Evolutionary conservation across 2,888 invertebrate species (phyloP), one percentile per base, ranked within the genome.

Genomic region (Ormyrus nitidulus): DNA sequence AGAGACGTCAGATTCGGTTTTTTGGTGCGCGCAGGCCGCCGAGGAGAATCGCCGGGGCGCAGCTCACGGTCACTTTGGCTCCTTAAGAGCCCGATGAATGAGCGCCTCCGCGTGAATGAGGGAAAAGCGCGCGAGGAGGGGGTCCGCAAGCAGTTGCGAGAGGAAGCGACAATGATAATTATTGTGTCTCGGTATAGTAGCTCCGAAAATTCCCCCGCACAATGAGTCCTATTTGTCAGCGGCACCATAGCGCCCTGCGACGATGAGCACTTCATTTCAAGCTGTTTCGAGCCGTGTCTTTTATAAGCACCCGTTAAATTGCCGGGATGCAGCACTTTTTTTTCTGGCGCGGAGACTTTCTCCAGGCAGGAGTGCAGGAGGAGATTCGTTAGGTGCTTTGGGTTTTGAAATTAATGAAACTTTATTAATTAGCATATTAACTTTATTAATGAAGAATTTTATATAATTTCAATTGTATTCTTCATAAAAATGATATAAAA

Each of bases 261-360:
- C 84, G 85, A 84, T 83, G 86, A 85, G 80, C 84, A 84, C 87
- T 87, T 85, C 84, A 85, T 81, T 79, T 74, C 74, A 58, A 77
- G 78, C 13, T 5, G 9, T 2, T 79, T 74, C 74, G 61, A 77
- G 78, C 13, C 13, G 9, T 2, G 51, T 19, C 34, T 34, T 34
- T 10, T 44, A 48, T 72, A 72, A 72, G 61, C 9, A 72, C n/a
- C 66, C 61, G 53, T 59, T 61, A 78, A 78, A 72, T 78, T 51
- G 34, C 34, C 34, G 2, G 34, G 34, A 34, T 34, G 34, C 34
- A 34, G 34, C 34, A 34, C 34, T 34, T 34, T 34, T 34, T 3
- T 34, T 4, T 2, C 4, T 34, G 34, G 4, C 34, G 34, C 34
- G 34, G 34, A 34, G 4, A 34, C 34, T 34, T 34, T 34, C 34